Conservation (phyloP, 2,797 vertebrate species). For the Notamacropus eugenii region DNA sequence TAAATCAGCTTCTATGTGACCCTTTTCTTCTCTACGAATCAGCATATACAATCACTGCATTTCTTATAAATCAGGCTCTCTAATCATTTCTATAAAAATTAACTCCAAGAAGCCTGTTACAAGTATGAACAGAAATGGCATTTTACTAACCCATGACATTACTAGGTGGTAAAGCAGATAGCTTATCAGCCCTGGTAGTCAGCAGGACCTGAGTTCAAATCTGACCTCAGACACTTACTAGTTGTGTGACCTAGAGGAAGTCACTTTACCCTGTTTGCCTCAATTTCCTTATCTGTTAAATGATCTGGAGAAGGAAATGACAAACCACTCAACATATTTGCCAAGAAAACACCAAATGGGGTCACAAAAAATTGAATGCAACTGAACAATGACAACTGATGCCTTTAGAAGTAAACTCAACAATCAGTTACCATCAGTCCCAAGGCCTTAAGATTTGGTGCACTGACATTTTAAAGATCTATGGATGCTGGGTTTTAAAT, state of each 20-base stretch:
- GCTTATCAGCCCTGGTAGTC: background rate
- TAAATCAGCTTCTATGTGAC: slow-evolving; percentile 58
- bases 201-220: background rate
- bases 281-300: background rate
- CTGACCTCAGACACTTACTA: background rate
- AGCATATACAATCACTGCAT: slow-evolving; percentile 37
- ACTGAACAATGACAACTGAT: slow-evolving; percentile 1
- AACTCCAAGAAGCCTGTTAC: background rate
- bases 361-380: background rate
- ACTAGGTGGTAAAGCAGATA: background rate
- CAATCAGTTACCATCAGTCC: slow-evolving; percentile 32
- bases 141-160: background rate
- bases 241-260: background rate
- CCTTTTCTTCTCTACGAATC: slow-evolving; percentile 51
- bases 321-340: background rate
- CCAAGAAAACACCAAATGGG: background rate
- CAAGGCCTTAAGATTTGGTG: slow-evolving; percentile 13
- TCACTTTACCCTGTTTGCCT: background rate
- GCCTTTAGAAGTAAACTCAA: slow-evolving; percentile 41
- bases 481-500: slow-evolving; percentile 71
- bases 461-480: slow-evolving; percentile 69
- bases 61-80: slow-evolving; percentile 54
- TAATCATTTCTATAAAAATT: slow-evolving; percentile 59
- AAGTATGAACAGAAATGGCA: background rate
- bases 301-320: background rate